These are phyloP conservation scores for Aphidoletes aphidimyza DNA, from an alignment of 2,888 invertebrate genomes.

Conservation along the genomic window DNA sequence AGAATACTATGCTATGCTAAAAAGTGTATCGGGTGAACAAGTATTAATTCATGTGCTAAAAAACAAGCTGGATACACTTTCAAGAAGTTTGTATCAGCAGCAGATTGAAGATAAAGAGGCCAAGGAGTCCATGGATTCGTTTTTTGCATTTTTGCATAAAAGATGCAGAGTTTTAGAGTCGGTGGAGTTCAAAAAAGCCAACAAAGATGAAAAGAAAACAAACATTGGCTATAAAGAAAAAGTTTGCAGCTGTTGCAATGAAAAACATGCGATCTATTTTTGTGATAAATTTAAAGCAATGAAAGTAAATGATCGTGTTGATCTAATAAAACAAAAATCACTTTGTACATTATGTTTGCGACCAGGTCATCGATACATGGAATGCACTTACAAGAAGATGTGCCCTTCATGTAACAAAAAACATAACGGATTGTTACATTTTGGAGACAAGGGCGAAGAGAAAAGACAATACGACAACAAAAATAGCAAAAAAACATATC, in stretches of 20 bases:
- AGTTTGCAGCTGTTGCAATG: not conserved
- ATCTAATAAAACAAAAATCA: not conserved
- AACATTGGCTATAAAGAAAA: not conserved
- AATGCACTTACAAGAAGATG: not conserved
- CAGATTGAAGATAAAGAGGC: not conserved
- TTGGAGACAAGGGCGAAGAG: not conserved
- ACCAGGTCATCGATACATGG: not conserved
- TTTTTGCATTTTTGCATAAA: not conserved
- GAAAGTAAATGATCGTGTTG: not conserved
- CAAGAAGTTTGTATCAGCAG: not conserved
- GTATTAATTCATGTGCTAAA: not conserved
- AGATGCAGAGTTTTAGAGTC: not conserved
- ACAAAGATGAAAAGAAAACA: not conserved
- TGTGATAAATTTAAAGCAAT: not conserved
- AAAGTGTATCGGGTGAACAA: not conserved
- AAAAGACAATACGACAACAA: not conserved
- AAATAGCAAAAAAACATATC: no score
- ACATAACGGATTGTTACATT: not conserved
- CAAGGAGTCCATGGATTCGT: not conserved
- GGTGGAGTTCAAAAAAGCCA: not conserved
- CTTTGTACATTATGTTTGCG: not conserved
- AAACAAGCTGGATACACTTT: not conserved
- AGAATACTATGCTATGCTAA: not conserved
- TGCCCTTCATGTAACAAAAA: not conserved
- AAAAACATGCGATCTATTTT: not conserved